Percentiles rank a stretch among this genome's conserved stretches.
These are phyloP conservation scores for Heliconius erato DNA, from an alignment of 2,888 invertebrate genomes.

Conservation along the genomic window DNA sequence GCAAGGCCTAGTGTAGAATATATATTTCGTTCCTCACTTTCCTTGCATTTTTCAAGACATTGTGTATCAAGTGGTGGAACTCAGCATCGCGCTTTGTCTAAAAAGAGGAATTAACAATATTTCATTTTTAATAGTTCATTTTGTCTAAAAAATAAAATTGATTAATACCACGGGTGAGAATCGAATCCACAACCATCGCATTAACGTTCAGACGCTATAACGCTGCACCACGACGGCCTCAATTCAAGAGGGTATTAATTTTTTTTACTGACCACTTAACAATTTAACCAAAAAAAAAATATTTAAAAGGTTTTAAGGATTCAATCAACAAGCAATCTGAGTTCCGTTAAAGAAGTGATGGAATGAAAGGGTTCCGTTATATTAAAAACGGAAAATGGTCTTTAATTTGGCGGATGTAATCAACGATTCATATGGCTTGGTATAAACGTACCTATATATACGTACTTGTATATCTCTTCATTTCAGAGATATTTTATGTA, in stretches of 20 bases:
- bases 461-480: background rate
- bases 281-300: conserved; percentile 13
- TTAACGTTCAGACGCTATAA: background rate
- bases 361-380: conserved; percentile 15
- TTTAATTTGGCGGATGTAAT: conserved; percentile 11
- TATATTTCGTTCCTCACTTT: too few species aligned
- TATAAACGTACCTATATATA: background rate
- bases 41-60: too few species aligned
- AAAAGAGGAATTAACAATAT: too few species aligned
- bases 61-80: too few species aligned
- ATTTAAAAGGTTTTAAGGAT: conserved; percentile 3
- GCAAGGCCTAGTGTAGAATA: too few species aligned
- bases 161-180: background rate
- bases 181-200: background rate
- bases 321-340: conserved; percentile 13
- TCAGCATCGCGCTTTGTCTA: too few species aligned
- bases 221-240: background rate
- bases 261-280: background rate
- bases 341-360: conserved; percentile 18
- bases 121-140: background rate
- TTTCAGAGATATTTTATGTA: background rate
- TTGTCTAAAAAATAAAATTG: too few species aligned
- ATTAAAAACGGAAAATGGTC: conserved; percentile 13
- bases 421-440: background rate
- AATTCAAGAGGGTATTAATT: background rate